A percentile compares a stretch with the other conserved stretches of the same genome.
Evolutionary conservation across 2,797 vertebrate species (phyloP).

Genomic region (Dipus sagitta): DNA sequence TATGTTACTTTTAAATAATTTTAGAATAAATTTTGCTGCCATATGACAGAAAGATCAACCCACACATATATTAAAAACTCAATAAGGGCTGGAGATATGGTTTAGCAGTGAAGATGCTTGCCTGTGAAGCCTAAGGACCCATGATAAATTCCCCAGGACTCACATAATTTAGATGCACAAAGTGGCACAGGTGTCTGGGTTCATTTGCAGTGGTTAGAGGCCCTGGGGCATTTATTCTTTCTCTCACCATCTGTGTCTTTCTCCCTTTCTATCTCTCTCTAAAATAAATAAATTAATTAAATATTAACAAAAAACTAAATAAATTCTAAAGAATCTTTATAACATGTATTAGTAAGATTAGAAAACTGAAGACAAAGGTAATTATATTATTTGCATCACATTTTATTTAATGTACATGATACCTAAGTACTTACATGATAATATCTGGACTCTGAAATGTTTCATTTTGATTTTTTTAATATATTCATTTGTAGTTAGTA

Average conservation of each 20-base stretch:
- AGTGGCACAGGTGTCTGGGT: too few relatives aligned
- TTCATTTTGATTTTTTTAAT: constrained; percentile 15
- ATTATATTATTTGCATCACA: neutral
- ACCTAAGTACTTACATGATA: neutral
- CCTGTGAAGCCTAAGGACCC: too few relatives aligned
- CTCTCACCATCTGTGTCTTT: too few relatives aligned
- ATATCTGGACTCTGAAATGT: neutral
- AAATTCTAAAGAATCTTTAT: neutral
- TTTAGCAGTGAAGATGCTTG: too few relatives aligned
- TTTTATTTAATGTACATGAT: too few relatives aligned
- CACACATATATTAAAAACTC: neutral
- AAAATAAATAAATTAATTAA: too few relatives aligned
- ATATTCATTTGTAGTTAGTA: neutral
- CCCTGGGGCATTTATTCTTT: too few relatives aligned
- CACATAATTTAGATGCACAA: too few relatives aligned
- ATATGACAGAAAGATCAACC: neutral
- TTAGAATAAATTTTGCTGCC: neutral
- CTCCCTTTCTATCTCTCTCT: too few relatives aligned
- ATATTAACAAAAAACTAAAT: neutral
- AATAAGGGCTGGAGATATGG: too few relatives aligned
- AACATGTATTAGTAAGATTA: neutral
- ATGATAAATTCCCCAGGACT: too few relatives aligned
- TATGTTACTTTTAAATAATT: neutral
- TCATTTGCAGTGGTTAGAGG: too few relatives aligned
- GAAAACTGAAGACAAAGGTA: neutral